Evolutionary conservation across 2,113 vertebrate genomes (phyloP), one percentile per base, ranked within the genome.

Genomic region (Dromaius novaehollandiae): DNA sequence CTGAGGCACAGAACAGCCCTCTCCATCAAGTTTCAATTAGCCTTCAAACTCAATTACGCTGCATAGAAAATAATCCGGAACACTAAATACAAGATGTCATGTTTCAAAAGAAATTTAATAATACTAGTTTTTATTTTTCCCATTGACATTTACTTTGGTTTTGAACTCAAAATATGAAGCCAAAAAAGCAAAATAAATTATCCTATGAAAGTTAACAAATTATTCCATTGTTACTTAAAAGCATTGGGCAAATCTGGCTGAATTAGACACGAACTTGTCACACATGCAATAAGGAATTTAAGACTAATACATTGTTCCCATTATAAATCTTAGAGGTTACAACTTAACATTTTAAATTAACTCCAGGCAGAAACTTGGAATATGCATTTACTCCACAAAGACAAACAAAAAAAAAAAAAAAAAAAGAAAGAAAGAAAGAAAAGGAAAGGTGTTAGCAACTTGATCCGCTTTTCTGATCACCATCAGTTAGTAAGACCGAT

Each of bases 201-300:
- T 93, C 79, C 90, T 76, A 60, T 71, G 90, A 96, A 98, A 97
- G 93, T 80, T 90, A 94, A 96, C 82, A 97, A 97, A 97, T 96
- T 95, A 92, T 65, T 93, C 76, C 83, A 89, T 94, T 96, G 97
- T 97, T 96, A 48, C 93, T 90, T 90, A 92, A 96, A 40, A 94
- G 84, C 44, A 92, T 42, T 97, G 82, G 77, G 90, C 61, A 95
- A 97, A 95, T 96, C 65, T 95, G 55, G 44, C 46, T 69, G 89
- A 97, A 96, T 90, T 75, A 96, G 93, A 86, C 86, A 93, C 61
- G 91, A 95, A 93, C 89, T 86, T 97, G 91, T 94, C 95, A 87
- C 64, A 87, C 70, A 85, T 78, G 73, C 81, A 97, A 87, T 46
- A 82, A 95, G 87, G 82, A 96, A 87, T 4, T 86, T 91, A 86